Conservation (phyloP, 2,888 invertebrate genomes). For the Eupithecia centaureata region DNA sequence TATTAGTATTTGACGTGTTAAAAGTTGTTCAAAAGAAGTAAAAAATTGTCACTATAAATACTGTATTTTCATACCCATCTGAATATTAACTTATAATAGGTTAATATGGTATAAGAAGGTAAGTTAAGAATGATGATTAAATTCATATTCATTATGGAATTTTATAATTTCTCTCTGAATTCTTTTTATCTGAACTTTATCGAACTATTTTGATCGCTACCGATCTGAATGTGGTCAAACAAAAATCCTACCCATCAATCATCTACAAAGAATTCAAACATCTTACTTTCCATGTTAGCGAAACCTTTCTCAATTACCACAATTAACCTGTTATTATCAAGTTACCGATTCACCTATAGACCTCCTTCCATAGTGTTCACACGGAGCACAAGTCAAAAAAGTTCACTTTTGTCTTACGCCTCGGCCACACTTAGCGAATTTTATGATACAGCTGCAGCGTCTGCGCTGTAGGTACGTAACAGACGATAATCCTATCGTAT, state of each 20-base stretch:
- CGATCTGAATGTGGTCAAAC: not conserved
- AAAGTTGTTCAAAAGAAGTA: too few species aligned
- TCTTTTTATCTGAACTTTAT: too few species aligned
- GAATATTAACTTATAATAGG: too few species aligned
- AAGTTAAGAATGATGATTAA: too few species aligned
- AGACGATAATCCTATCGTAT: too few species aligned
- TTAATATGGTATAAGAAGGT: not conserved
- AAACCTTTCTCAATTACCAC: constrained; percentile 40
- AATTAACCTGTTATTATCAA: constrained; percentile 43
- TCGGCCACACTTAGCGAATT: not conserved
- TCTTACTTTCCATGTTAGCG: constrained; percentile 35
- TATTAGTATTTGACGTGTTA: too few species aligned
- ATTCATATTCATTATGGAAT: too few species aligned
- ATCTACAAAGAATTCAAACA: constrained; percentile 17
- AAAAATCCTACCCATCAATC: not conserved
- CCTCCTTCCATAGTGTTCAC: constrained; percentile 70
- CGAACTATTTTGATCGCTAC: not conserved
- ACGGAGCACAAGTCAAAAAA: constrained; percentile 65
- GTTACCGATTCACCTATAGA: constrained; percentile 57
- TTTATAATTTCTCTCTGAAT: too few species aligned
- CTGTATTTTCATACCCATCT: not conserved
- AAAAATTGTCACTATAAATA: too few species aligned
- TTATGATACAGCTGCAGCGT: not conserved
- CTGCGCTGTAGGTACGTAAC: not conserved
- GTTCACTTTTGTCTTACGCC: constrained; percentile 69